A percentile compares a stretch with the other conserved stretches of the same genome.
phyloP scores from a whole-genome alignment of 1,140 invertebrate species.

The Asbolus verrucosus region DNA sequence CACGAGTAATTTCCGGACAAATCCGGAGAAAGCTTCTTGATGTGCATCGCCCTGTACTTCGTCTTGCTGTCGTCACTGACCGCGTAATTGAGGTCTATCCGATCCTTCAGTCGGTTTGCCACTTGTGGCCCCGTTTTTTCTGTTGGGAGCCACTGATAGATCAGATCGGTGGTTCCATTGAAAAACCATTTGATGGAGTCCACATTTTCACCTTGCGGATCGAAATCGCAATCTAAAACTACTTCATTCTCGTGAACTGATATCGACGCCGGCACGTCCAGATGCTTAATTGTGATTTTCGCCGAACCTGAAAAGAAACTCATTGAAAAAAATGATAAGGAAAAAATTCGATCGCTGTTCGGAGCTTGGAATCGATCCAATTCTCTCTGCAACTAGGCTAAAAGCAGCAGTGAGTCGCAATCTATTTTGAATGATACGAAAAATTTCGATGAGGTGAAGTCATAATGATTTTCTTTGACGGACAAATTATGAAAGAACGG shows the following conservation, averaged over 20 bases:
- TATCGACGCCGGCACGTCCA: slow-evolving; percentile 53
- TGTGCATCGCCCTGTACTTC: slow-evolving; percentile 56
- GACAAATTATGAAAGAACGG: no score
- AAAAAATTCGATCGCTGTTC: background rate
- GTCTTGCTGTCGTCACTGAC: slow-evolving; percentile 50
- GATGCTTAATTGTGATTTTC: slow-evolving; percentile 54
- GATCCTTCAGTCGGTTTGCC: slow-evolving; percentile 49
- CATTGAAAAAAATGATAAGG: background rate
- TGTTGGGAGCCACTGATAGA: slow-evolving; percentile 60
- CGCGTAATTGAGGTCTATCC: slow-evolving; percentile 54
- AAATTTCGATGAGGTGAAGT: slow-evolving; percentile 5
- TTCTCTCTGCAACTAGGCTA: slow-evolving; percentile 2
- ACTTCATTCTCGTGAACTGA: slow-evolving; percentile 48
- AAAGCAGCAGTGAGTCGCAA: background rate
- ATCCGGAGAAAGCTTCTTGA: slow-evolving; percentile 52
- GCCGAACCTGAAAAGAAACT: slow-evolving; percentile 53
- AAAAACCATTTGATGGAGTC: slow-evolving; percentile 60
- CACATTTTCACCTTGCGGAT: slow-evolving; percentile 48
- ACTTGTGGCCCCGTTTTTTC: slow-evolving; percentile 34
- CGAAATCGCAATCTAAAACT: slow-evolving; percentile 58
- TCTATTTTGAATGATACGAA: slow-evolving; percentile 12
- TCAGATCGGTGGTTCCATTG: slow-evolving; percentile 53
- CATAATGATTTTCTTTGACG: no score
- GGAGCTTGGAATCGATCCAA: background rate
- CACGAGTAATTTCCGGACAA: slow-evolving; percentile 59